These are phyloP conservation scores for Macropodus opercularis DNA, from an alignment of 2,797 vertebrate genomes.

Conservation along the genomic window DNA sequence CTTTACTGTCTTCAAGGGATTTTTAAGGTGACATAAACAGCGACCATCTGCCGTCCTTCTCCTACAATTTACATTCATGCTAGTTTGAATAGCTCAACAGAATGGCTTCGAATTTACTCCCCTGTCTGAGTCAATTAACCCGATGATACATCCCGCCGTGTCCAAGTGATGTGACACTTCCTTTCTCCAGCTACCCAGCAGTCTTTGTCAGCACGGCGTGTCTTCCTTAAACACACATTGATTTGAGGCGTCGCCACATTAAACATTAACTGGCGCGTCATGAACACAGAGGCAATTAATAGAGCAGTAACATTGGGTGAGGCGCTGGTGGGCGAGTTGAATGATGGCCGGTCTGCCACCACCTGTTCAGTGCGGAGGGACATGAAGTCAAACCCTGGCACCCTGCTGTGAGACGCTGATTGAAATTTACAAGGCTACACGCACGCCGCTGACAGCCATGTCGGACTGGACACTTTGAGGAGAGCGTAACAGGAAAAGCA, in stretches of 20 bases:
- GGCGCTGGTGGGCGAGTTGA: slow-evolving; percentile 49
- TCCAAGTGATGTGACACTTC: slow-evolving; percentile 71
- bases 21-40: slow-evolving; percentile 40
- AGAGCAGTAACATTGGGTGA: slow-evolving; percentile 70
- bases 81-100: slow-evolving; percentile 70
- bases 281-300: slow-evolving; percentile 74
- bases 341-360: slow-evolving; percentile 63
- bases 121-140: slow-evolving; percentile 76
- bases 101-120: slow-evolving; percentile 63
- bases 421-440: slow-evolving; percentile 74
- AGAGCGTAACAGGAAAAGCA: slow-evolving; percentile 42
- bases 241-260: slow-evolving; percentile 70
- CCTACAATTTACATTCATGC: slow-evolving; percentile 60
- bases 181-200: slow-evolving; percentile 40
- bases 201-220: slow-evolving; percentile 50
- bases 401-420: slow-evolving; percentile 75
- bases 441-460: slow-evolving; percentile 67
- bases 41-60: slow-evolving; percentile 41
- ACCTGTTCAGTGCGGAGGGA: slow-evolving; percentile 73
- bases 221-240: slow-evolving; percentile 76
- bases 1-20: slow-evolving; percentile 47
- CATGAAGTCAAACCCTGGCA: slow-evolving; percentile 68
- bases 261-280: slow-evolving; percentile 76
- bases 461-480: slow-evolving; percentile 49
- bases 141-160: slow-evolving; percentile 58